These are phyloP conservation scores for Pseudonaja textilis DNA, from an alignment of 2,113 vertebrate species.

Conservation along the genomic window DNA sequence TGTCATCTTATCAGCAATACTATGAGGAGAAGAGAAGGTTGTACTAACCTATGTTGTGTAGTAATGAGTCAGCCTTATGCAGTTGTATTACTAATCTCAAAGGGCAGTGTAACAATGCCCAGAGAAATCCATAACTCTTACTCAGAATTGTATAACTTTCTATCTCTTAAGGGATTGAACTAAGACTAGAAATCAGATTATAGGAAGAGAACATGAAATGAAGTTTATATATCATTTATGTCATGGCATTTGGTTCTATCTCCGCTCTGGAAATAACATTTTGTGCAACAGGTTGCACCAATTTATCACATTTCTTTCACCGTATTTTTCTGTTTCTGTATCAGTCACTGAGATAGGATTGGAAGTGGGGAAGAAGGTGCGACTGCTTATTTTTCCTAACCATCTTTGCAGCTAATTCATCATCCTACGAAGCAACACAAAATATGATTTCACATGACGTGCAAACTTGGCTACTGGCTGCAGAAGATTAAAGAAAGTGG, in stretches of 20 bases:
- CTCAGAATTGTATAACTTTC: background rate
- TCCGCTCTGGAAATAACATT: background rate
- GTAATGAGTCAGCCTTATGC: background rate
- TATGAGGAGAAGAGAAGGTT: background rate
- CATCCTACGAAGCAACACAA: background rate
- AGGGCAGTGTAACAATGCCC: background rate
- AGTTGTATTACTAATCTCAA: background rate
- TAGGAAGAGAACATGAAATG: background rate
- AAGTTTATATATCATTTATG: background rate
- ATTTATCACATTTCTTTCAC: background rate
- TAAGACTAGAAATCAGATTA: background rate
- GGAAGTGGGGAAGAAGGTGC: background rate
- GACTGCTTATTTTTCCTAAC: background rate
- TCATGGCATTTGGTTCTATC: background rate
- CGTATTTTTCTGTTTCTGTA: background rate
- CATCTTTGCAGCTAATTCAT: background rate
- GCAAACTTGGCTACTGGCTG: background rate
- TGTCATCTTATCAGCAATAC: background rate
- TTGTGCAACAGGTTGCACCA: background rate
- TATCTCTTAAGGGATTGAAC: background rate
- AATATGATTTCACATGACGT: background rate
- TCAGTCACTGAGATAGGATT: background rate
- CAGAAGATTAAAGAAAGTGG: background rate
- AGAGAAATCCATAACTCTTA: background rate
- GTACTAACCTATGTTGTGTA: background rate